Conservation (phyloP, 2,797 vertebrate genomes). For the Pantherophis alleghaniensis region DNA sequence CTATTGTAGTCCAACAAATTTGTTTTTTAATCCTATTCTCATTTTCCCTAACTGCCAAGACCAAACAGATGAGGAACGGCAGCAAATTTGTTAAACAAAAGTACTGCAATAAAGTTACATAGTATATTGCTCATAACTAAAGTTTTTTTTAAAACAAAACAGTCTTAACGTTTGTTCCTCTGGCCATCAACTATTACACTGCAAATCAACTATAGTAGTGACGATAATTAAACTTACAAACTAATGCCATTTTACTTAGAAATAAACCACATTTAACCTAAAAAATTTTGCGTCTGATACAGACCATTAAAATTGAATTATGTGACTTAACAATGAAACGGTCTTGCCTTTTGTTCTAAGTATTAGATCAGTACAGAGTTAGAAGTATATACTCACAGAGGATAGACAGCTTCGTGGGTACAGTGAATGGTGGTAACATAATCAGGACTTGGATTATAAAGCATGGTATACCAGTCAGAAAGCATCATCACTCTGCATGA, state of each 20-base stretch:
- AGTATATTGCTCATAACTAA: background rate
- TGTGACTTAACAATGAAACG: background rate
- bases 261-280: background rate
- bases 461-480: conserved; percentile 99
- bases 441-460: conserved; percentile 97
- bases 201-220: background rate
- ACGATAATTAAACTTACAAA: background rate
- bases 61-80: background rate
- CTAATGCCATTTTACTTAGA: background rate
- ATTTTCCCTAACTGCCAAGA: background rate
- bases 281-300: background rate
- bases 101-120: background rate
- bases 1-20: too few relatives aligned
- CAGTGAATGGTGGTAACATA: conserved; percentile 94
- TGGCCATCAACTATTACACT: background rate
- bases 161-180: background rate
- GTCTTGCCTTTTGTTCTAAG: background rate
- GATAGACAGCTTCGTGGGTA: conserved; percentile 96
- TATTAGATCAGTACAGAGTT: background rate
- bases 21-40: background rate
- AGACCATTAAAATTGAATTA: background rate
- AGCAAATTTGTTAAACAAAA: background rate
- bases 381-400: conserved; percentile 79
- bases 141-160: background rate
- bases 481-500: conserved; percentile 94